A percentile compares a stretch with the other conserved stretches of the same genome.
Evolutionary conservation across 1,140 invertebrate genomes (phyloP).

Genomic region (Drosophila tropicalis): DNA sequence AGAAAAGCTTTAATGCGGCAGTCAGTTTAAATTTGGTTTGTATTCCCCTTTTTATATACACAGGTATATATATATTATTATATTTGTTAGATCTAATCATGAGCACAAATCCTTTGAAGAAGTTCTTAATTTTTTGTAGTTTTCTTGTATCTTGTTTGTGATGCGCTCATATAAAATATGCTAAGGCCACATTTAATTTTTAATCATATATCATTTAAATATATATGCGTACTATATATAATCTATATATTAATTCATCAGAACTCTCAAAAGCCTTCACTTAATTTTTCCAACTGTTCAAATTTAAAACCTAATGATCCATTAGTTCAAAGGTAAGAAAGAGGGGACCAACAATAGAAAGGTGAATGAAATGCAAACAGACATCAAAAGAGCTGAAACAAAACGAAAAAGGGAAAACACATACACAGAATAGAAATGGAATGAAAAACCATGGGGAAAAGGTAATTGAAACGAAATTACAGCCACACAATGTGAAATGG

Average conservation of each 20-base stretch:
- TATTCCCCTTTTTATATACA: conserved; percentile 31
- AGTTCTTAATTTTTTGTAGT: conserved; percentile 45
- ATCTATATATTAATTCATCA: conserved; percentile 39
- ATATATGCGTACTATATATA: conserved; percentile 21
- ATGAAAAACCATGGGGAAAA: conserved; percentile 31
- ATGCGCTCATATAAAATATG: conserved; percentile 65
- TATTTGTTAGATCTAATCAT: conserved; percentile 57
- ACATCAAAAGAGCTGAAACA: conserved; percentile 16
- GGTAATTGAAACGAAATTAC: conserved; percentile 41
- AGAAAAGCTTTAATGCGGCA: conserved; percentile 69
- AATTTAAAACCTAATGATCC: conserved; percentile 43
- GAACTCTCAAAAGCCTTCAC: conserved; percentile 21
- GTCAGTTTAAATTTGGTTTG: conserved; percentile 64
- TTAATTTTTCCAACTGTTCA: background rate
- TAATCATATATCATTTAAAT: conserved; percentile 37
- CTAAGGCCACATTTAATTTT: conserved; percentile 76
- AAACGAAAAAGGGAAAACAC: conserved; percentile 31
- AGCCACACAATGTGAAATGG: conserved; percentile 31
- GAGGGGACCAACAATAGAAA: background rate
- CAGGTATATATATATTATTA: conserved; percentile 40
- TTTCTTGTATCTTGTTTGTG: conserved; percentile 33
- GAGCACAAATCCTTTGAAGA: conserved; percentile 59
- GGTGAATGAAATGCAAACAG: conserved; percentile 9
- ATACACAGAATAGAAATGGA: conserved; percentile 16
- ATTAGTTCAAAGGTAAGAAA: conserved; percentile 22